phyloP scores from a whole-genome alignment of 1,140 invertebrate genomes.

The Drosophila saltans region DNA sequence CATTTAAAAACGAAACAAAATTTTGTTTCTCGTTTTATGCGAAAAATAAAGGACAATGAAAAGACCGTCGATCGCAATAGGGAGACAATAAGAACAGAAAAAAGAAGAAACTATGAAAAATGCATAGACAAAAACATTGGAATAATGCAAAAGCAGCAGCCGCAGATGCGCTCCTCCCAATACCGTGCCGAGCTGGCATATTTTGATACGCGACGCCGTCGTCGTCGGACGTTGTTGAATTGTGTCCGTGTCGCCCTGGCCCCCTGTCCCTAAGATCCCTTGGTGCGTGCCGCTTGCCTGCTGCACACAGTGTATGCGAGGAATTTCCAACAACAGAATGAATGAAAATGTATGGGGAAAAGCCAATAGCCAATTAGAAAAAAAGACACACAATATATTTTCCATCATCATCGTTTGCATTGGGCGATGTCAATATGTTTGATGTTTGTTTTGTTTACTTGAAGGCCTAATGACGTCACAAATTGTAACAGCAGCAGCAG shows the following conservation, averaged over 20 bases:
- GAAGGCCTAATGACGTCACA: conserved; percentile 57
- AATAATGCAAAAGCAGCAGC: conserved; percentile 55
- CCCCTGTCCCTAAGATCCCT: background rate
- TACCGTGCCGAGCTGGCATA: conserved; percentile 78
- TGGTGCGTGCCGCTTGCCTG: conserved; percentile 58
- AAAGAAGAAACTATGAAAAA: conserved; percentile 41
- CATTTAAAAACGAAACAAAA: conserved; percentile 33
- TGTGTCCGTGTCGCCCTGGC: conserved; percentile 24
- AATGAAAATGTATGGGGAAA: conserved; percentile 48
- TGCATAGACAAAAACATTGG: conserved; percentile 49
- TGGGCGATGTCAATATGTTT: conserved; percentile 26
- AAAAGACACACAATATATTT: conserved; percentile 39
- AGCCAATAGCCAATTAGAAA: conserved; percentile 33
- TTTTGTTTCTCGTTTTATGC: conserved; percentile 14
- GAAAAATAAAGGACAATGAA: conserved; percentile 22
- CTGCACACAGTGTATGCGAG: conserved; percentile 21
- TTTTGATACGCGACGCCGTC: conserved; percentile 73
- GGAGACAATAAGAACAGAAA: conserved; percentile 2
- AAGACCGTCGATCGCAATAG: background rate
- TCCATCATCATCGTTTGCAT: too few species aligned
- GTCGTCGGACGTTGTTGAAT: conserved; percentile 20
- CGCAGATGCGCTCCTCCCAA: conserved; percentile 65
- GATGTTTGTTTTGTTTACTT: conserved; percentile 36
- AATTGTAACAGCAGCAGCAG: conserved; percentile 35
- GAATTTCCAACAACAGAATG: conserved; percentile 78